Conservation (phyloP, 2,797 vertebrate species). For the Rhabdophis nuchalis region DNA sequence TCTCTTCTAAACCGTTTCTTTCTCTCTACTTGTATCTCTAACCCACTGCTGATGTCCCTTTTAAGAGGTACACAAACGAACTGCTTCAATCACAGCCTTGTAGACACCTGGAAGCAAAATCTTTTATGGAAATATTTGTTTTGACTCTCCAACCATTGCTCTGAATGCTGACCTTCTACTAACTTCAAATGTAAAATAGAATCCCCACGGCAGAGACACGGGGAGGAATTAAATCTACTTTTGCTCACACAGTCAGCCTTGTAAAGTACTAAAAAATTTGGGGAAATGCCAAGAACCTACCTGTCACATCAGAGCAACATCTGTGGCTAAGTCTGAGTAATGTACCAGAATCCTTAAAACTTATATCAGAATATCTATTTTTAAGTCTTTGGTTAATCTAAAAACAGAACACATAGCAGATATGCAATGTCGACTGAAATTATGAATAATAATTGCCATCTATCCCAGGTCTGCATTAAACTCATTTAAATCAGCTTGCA, state of each 20-base stretch:
- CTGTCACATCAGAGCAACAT: conserved; percentile 1
- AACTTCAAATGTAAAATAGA: neutral
- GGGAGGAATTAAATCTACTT: neutral
- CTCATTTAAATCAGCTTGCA: conserved; percentile 58
- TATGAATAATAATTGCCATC: conserved; percentile 57
- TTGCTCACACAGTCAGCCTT: neutral
- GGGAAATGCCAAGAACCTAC: neutral
- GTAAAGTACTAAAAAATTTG: neutral
- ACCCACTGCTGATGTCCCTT: neutral
- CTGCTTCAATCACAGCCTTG: neutral
- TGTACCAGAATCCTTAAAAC: conserved; percentile 27
- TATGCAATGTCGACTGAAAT: conserved; percentile 30
- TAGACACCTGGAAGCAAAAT: neutral
- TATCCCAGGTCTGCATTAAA: conserved; percentile 36
- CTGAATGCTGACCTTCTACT: neutral
- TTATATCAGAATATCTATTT: conserved; percentile 20
- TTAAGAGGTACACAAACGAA: neutral
- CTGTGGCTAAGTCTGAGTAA: conserved; percentile 11
- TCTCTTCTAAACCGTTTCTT: neutral
- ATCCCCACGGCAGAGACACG: no score
- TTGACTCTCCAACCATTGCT: neutral
- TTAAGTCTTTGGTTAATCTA: conserved; percentile 39
- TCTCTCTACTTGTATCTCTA: neutral
- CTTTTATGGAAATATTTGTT: neutral
- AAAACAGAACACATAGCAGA: conserved; percentile 33